Evolutionary conservation across 2,113 vertebrate genomes (phyloP).

Genomic region (Chamaetylas fuelleborni): DNA sequence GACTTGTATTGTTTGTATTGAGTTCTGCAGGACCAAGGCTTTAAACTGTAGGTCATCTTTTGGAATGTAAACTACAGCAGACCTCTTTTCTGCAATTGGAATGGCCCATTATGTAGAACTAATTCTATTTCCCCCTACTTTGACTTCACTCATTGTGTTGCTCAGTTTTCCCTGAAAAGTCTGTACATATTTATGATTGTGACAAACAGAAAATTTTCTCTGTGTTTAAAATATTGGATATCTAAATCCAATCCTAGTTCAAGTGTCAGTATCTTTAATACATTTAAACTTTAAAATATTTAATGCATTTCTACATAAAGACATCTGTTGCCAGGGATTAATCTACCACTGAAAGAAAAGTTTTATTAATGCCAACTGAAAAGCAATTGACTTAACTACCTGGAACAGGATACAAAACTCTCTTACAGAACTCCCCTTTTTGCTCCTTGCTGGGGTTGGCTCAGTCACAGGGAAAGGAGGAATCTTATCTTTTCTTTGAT

Average conservation of each 20-base stretch:
- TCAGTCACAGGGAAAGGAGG: neutral
- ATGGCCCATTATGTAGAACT: neutral
- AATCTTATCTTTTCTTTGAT: slow-evolving; percentile 28
- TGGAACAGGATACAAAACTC: slow-evolving; percentile 23
- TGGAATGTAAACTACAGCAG: neutral
- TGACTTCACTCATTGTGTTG: neutral
- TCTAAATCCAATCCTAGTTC: neutral
- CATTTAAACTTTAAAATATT: neutral
- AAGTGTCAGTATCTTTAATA: neutral
- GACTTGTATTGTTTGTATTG: neutral
- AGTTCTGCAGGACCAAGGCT: neutral
- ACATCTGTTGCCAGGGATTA: neutral
- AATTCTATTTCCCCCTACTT: neutral
- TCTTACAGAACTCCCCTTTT: neutral
- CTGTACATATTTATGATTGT: neutral
- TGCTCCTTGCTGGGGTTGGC: neutral
- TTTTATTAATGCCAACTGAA: slow-evolving; percentile 23
- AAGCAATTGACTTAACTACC: slow-evolving; percentile 24
- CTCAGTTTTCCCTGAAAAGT: neutral
- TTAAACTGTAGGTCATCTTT: neutral
- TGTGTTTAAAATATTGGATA: neutral
- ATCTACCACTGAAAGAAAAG: neutral
- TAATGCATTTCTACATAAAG: neutral
- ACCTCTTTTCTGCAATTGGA: neutral
- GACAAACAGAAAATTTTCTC: neutral